Evolutionary conservation across 2,888 invertebrate species (phyloP).

Genomic region (Halictus ligatus): DNA sequence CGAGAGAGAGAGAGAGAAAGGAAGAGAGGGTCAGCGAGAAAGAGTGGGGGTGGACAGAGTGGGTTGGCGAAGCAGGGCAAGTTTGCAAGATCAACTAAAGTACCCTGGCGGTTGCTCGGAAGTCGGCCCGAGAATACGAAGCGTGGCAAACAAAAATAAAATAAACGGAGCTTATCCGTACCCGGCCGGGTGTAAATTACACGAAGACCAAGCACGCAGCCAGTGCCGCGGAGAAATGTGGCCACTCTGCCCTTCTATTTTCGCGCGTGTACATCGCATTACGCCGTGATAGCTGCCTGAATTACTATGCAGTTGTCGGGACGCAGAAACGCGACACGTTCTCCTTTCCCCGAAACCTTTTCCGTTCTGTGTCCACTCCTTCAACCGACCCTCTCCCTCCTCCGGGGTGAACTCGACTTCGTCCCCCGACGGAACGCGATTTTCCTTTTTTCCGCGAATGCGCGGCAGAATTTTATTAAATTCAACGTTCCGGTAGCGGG

Average conservation of each 20-base stretch:
- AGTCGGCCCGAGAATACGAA: slow-evolving; percentile 68
- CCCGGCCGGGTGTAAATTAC: slow-evolving; percentile 67
- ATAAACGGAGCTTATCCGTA: slow-evolving; percentile 69
- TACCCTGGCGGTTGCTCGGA: slow-evolving; percentile 61
- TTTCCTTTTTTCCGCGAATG: background rate
- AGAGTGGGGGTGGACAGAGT: background rate
- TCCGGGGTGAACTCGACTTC: background rate
- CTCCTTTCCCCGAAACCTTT: background rate
- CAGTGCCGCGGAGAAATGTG: slow-evolving; percentile 54
- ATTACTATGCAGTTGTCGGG: slow-evolving; percentile 46
- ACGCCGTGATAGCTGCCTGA: slow-evolving; percentile 42
- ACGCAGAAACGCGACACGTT: slow-evolving; percentile 8
- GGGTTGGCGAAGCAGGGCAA: slow-evolving; percentile 23
- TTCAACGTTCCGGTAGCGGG: background rate
- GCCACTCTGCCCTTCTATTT: slow-evolving; percentile 57
- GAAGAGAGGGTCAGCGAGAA: background rate
- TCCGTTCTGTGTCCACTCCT: background rate
- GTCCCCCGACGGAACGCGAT: background rate
- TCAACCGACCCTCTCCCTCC: background rate
- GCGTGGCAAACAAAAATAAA: slow-evolving; percentile 68
- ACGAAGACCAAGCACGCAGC: slow-evolving; percentile 47
- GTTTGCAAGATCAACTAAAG: slow-evolving; percentile 72
- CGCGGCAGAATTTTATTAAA: background rate
- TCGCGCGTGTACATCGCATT: slow-evolving; percentile 52
- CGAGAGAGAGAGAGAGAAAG: background rate